phyloP scores from a whole-genome alignment of 1,140 invertebrate genomes.

The Polypedilum vanderplanki region DNA sequence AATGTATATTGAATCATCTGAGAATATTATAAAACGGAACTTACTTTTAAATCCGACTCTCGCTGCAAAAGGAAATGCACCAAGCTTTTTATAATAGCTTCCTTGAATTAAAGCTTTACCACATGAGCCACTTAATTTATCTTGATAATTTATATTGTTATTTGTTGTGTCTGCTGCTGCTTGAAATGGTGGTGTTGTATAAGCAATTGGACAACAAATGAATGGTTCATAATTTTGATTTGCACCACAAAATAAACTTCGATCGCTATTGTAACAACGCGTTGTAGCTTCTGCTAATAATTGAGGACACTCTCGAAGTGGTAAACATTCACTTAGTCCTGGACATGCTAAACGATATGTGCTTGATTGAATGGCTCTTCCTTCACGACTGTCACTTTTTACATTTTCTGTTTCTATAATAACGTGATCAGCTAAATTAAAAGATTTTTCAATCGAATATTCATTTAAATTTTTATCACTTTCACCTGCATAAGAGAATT shows the following conservation, averaged over 20 bases:
- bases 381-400: background rate
- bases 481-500: constrained; percentile 15
- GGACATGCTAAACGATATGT: constrained; percentile 34
- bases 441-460: background rate
- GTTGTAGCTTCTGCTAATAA: constrained; percentile 42
- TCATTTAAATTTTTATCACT: background rate
- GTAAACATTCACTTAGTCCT: constrained; percentile 40
- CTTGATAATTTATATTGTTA: constrained; percentile 36
- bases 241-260: constrained; percentile 41
- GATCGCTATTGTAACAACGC: constrained; percentile 42
- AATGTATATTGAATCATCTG: background rate
- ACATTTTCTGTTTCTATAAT: constrained; percentile 16
- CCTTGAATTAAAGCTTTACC: constrained; percentile 56
- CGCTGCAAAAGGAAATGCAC: constrained; percentile 58
- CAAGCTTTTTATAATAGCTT: constrained; percentile 55
- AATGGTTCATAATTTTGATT: constrained; percentile 40
- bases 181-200: background rate
- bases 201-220: constrained; percentile 37
- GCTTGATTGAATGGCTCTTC: background rate
- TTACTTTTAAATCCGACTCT: constrained; percentile 60
- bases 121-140: constrained; percentile 46
- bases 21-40: constrained; percentile 32
- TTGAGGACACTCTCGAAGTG: constrained; percentile 40
- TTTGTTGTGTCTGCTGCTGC: background rate
- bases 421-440: background rate